Evolutionary conservation across 1,140 invertebrate species (phyloP), one percentile per base, ranked within the genome.

Genomic region (Oryctes rhinoceros): DNA sequence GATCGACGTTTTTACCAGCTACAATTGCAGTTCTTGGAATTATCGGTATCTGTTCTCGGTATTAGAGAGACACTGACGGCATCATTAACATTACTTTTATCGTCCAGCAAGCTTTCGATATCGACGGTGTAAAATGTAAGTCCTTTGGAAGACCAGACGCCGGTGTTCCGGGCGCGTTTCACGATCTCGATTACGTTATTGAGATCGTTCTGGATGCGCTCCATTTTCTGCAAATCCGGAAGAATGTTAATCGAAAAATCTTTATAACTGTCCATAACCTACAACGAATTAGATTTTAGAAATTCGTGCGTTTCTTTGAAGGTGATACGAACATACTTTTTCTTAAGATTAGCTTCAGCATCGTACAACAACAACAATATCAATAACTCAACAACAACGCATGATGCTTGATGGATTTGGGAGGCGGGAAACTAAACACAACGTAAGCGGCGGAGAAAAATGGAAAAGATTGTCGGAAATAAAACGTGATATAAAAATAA

Each of bases 231-330:
- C 49, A 84, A 83, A 82, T 82, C 83, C 80, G 83, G 83, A 71
- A 78, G 80, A 71, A 85, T 81, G 78, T 85, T 82, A 76, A 78
- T 80, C 48, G 82, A 79, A 76, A 83, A 81, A 80, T 85, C 83
- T 80, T 82, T 79, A 79, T 85, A 85, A 77, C 81, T 85, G 82
- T 84, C 83, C 84, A 85, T 86, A 77, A 86, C 84, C 85, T 86
- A 79, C 62, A 81, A 78, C 35, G 65, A 71, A 71, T 71, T 37
- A 71, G 65, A 71, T 71, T 71, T 71, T 71, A 71, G 65, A 71
- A 35, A n/a, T 18, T 59, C 5, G 4, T 35, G 20, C 24, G 20
- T 35, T 3, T 13, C 53, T 30, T 24, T 2, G 24, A 35, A 11
- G 24, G 9, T 1, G 24, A 71, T 71, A 24, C 24, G 53, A 76